Conservation (phyloP, 1,140 invertebrate species). For the Papilio dardanus region DNA sequence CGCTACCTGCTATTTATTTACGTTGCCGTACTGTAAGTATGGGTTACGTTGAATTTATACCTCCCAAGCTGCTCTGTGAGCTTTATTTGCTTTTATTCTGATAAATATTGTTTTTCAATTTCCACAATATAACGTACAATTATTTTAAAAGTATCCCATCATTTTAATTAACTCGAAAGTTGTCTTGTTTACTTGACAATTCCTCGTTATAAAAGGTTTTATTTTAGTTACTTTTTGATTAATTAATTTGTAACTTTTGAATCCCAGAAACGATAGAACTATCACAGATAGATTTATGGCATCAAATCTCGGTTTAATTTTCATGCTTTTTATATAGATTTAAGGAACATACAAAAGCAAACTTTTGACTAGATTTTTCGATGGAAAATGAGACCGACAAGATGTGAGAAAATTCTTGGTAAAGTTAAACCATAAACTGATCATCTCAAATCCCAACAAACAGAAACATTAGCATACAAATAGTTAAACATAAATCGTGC, state of each 20-base stretch:
- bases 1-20: slow-evolving; percentile 56
- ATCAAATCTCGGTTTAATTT: neutral
- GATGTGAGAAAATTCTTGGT: no score
- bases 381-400: no score
- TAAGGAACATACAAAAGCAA: no score
- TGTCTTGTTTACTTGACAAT: no score
- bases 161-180: neutral
- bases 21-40: slow-evolving; percentile 61
- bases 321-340: no score
- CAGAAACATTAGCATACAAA: slow-evolving; percentile 35
- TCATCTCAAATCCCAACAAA: neutral
- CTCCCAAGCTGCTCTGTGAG: slow-evolving; percentile 47
- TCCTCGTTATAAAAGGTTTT: no score
- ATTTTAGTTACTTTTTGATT: neutral
- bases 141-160: slow-evolving; percentile 2
- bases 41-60: slow-evolving; percentile 62
- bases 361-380: no score
- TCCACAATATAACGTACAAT: neutral
- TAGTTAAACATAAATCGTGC: slow-evolving; percentile 39
- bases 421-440: neutral
- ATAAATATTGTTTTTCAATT: slow-evolving; percentile 32
- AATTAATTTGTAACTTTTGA: no score
- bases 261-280: no score
- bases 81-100: slow-evolving; percentile 40
- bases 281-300: no score